These are phyloP conservation scores for Cydia strobilella DNA, from an alignment of 1,140 invertebrate genomes.

Conservation along the genomic window DNA sequence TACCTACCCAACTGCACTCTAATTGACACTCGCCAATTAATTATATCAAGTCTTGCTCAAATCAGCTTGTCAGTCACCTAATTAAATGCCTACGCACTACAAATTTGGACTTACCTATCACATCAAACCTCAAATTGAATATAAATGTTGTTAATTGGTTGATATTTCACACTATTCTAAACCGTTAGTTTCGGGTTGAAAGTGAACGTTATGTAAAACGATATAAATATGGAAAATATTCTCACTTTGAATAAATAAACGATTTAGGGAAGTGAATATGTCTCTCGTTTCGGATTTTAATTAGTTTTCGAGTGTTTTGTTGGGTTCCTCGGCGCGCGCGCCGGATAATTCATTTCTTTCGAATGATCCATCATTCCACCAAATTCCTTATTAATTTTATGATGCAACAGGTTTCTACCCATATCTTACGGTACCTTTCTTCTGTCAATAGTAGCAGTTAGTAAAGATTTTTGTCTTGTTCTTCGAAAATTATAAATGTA, in stretches of 20 bases:
- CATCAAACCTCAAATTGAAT: neutral
- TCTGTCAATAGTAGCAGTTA: conserved; percentile 8
- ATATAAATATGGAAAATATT: conserved; percentile 21
- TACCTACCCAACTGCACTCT: conserved; percentile 30
- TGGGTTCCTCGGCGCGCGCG: neutral
- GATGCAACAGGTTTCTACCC: neutral
- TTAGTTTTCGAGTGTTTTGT: conserved; percentile 6
- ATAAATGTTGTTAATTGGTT: conserved; percentile 14
- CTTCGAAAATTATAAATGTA: neutral
- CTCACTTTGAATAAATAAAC: conserved; percentile 31
- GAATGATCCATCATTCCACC: conserved; percentile 18
- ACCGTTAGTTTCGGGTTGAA: conserved; percentile 14
- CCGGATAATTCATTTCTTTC: conserved; percentile 1
- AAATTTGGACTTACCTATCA: conserved; percentile 7
- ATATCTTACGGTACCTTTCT: conserved; percentile 1
- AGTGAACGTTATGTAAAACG: conserved; percentile 25
- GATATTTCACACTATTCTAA: conserved; percentile 19
- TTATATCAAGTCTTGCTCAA: conserved; percentile 1
- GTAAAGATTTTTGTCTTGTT: neutral
- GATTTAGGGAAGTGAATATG: conserved; percentile 26
- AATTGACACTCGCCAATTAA: conserved; percentile 32
- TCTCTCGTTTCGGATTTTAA: conserved; percentile 10
- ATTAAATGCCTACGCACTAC: conserved; percentile 8
- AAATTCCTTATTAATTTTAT: conserved; percentile 7
- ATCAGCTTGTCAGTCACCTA: conserved; percentile 6